Evolutionary conservation across 1,140 invertebrate species (phyloP), one percentile per base, ranked within the genome.

Genomic region (Laupala kohalensis): DNA sequence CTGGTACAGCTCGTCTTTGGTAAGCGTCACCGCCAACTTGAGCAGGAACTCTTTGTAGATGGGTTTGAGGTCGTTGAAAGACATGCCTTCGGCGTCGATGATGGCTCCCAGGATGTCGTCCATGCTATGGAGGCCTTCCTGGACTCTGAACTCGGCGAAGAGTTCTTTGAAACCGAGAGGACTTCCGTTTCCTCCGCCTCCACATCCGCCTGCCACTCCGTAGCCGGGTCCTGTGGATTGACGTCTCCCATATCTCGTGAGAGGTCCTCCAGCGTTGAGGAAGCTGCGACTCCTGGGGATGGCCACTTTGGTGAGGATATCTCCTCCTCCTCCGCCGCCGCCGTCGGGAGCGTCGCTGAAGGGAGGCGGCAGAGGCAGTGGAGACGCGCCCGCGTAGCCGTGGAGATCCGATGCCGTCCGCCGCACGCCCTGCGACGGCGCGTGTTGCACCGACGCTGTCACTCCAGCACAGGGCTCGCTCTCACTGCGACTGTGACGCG

Each of bases 31-130:
- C 0, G 92, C 91, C 69, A 95, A 81, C 82, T 94, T 94, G 64
- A 95, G 78, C 26, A 95, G 81, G 77, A 95, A 92, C 81, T 95
- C 92, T 80, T 94, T 93, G 78, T 95, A 94, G 62, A 94, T 90
- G 4, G 93, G 93, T 79, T 94, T 94, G 67, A 95, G 81, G 75
- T 94, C 92, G 81, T 94, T 95, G 80, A 94, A 95, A 25, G 91
- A 93, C 92, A 95, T 95, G 67, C 93, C 92, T 78, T 94, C 90
- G 0, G 91, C 87, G 81, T 94, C 91, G 73, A 95, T 93, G 75
- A 95, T 94, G 74, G 90, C 89, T 75, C 89, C 89, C 19, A 95
- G 84, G 70, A 95, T 93, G 77, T 94, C 92, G 79, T 95, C 93
- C 79, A 94, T 87, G 69, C 89, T 93, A 76, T 91, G 90, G 26